phyloP scores from a whole-genome alignment of 2,113 vertebrate genomes.

The Plotosus lineatus region DNA sequence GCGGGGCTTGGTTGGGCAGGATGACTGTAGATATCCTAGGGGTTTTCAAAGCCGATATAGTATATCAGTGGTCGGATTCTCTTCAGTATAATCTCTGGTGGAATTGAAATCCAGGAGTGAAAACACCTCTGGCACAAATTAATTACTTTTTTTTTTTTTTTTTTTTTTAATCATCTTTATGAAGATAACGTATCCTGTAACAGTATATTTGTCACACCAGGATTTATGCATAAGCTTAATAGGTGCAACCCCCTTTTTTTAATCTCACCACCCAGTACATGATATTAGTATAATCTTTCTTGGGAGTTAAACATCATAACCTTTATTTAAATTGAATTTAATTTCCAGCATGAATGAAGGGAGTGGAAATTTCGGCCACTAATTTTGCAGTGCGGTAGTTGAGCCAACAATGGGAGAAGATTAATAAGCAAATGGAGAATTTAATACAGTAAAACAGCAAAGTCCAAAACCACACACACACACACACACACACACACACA shows the following conservation, averaged over 20 bases:
- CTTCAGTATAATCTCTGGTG: not conserved
- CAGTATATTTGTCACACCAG: not conserved
- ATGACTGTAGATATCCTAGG: not conserved
- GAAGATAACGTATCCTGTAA: not conserved
- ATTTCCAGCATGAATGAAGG: slow-evolving; percentile 58
- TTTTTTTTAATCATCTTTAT: not conserved
- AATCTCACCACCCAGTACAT: not conserved
- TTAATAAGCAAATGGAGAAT: slow-evolving; percentile 65
- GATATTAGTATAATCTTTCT: slow-evolving; percentile 35
- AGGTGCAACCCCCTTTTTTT: not conserved
- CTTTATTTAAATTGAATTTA: slow-evolving; percentile 21
- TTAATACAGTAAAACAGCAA: slow-evolving; percentile 13
- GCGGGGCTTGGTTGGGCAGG: too few species aligned
- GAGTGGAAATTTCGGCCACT: slow-evolving; percentile 48
- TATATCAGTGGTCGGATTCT: not conserved
- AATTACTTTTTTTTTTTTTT: not conserved
- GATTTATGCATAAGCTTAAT: not conserved
- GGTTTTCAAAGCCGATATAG: not conserved
- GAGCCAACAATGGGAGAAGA: slow-evolving; percentile 54
- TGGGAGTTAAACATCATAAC: slow-evolving; percentile 44
- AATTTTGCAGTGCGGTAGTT: slow-evolving; percentile 45
- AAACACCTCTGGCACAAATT: not conserved
- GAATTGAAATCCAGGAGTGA: not conserved
- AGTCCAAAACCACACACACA: slow-evolving; percentile 31
- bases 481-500: not conserved